Base-by-base conservation (phyloP, 1,140 invertebrate genomes). In the Drosophila trapezifrons region DNA sequence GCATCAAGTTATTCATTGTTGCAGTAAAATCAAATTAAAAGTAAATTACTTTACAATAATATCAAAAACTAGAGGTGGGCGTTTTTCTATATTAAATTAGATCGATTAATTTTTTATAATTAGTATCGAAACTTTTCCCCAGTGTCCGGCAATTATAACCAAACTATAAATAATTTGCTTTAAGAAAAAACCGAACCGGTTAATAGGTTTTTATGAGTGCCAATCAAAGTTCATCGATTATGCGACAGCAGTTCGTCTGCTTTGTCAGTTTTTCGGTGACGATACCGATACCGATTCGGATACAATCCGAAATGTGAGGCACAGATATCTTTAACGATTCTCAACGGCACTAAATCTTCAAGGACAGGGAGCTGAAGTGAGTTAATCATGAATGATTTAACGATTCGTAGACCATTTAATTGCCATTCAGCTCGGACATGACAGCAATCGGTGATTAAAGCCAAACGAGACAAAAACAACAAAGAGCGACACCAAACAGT, bases 301-400 rank as follows among this genome's bases (percentile, higher is more conserved):
- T 58, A 2, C 37, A 18, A 43, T 32, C 18, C 8, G 6, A 29
- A 49, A 65, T 66, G 64, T 66, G 64, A 66, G 63, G 62, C 62
- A 64, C 62, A 64, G 56, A 77, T 73, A 37, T 69, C 38, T 76
- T 89, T 87, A 89, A 89, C 84, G 84, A 78, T 78, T 63, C 67
- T 58, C 27, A 77, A 78, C 58, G 76, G 65, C 80, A 82, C 76
- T 87, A 87, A 87, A 87, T 87, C 76, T 80, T 83, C 83, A 87
- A 87, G 83, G 83, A 79, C 83, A 64, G 83, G 71, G 66, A 55
- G 65, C 67, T 56, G 66, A 70, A 72, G 66, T 69, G 78, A 86
- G 81, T 84, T 84, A 85, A 79, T 89, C 84, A 74, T 73, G 84
- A 64, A 74, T 82, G 83, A 80, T 87, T 87, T 89, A 87, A 87